Conservation (phyloP, 2,113 vertebrate genomes). For the Marcusenius ussheri region DNA sequence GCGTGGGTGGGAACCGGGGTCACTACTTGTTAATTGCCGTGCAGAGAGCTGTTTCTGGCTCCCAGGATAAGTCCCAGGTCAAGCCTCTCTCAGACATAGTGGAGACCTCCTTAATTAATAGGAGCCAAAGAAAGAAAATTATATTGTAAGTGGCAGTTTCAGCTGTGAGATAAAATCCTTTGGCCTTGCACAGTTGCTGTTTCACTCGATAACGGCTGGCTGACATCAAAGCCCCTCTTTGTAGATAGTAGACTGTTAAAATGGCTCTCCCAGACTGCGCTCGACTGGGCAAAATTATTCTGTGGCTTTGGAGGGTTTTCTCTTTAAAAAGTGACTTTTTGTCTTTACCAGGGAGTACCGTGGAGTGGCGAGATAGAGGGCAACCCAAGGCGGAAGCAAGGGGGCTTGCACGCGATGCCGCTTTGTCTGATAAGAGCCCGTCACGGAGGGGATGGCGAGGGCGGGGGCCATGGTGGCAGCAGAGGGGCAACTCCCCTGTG, state of each 20-base stretch:
- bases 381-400: constrained; percentile 58
- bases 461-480: constrained; percentile 21
- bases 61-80: constrained; percentile 4
- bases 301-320: constrained; percentile 39
- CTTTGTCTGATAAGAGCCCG: constrained; percentile 59
- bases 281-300: constrained; percentile 52
- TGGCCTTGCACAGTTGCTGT: constrained; percentile 56
- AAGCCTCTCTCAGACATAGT: constrained; percentile 22
- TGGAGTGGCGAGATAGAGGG: constrained; percentile 51
- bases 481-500: constrained; percentile 52
- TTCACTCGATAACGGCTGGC: constrained; percentile 60
- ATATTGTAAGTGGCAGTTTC: constrained; percentile 35
- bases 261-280: constrained; percentile 47
- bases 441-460: constrained; percentile 40
- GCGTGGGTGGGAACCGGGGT: constrained; percentile 18
- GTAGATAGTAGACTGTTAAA: constrained; percentile 61
- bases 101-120: constrained; percentile 41
- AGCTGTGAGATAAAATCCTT: constrained; percentile 53
- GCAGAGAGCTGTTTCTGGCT: constrained; percentile 16
- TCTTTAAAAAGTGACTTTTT: constrained; percentile 26
- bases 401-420: constrained; percentile 60
- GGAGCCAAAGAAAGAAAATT: constrained; percentile 28
- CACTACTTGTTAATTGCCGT: constrained; percentile 2
- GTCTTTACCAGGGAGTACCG: constrained; percentile 28
- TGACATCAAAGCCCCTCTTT: constrained; percentile 72